These are phyloP conservation scores for Idaea straminata DNA, from an alignment of 2,888 invertebrate species.

Conservation along the genomic window DNA sequence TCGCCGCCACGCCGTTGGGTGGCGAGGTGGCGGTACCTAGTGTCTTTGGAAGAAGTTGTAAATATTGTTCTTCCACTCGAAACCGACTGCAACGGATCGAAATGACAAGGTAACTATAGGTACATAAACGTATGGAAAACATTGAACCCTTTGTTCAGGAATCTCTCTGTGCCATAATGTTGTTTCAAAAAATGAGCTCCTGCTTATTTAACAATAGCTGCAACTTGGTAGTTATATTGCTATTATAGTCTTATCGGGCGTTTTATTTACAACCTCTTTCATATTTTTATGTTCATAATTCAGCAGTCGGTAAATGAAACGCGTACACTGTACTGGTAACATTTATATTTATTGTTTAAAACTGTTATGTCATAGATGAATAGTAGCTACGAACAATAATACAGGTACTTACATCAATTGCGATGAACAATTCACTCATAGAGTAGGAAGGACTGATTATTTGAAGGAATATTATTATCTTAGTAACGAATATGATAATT, in stretches of 20 bases:
- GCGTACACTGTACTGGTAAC: constrained; percentile 7
- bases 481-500: too few species aligned
- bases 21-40: too few species aligned
- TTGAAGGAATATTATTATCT: too few species aligned
- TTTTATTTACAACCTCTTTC: background rate
- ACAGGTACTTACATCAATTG: background rate
- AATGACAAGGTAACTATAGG: too few species aligned
- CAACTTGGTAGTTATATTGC: background rate
- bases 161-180: background rate
- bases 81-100: too few species aligned
- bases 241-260: background rate
- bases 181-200: background rate
- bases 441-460: too few species aligned
- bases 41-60: too few species aligned
- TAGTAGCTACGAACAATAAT: background rate
- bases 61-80: too few species aligned
- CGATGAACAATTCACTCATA: background rate
- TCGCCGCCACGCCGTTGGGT: too few species aligned
- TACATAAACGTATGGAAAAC: too few species aligned
- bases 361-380: background rate
- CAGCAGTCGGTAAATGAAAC: background rate
- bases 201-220: background rate
- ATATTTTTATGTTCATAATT: background rate
- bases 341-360: constrained; percentile 6
- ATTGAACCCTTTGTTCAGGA: too few species aligned